Evolutionary conservation across 1,140 invertebrate species (phyloP).

Genomic region (Diuraphis noxia): DNA sequence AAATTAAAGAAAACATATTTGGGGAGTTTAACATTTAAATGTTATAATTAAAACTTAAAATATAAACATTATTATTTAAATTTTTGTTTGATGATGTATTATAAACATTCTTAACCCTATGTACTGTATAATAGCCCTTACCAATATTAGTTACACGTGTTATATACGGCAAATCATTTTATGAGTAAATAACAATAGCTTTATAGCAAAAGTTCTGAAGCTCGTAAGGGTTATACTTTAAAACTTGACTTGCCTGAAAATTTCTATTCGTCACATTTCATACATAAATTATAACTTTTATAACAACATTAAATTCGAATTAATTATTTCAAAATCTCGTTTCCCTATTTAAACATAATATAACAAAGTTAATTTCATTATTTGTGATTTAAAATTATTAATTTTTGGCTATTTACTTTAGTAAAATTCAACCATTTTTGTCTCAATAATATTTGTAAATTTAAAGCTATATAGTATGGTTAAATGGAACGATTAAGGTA

Average conservation of each 20-base stretch:
- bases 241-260: background rate
- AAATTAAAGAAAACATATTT: background rate
- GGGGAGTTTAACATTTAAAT: background rate
- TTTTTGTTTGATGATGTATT: background rate
- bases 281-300: slow-evolving; percentile 24
- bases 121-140: background rate
- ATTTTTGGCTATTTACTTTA: background rate
- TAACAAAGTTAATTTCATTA: background rate
- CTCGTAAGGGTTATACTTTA: background rate
- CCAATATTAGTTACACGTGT: background rate
- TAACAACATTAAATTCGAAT: slow-evolving; percentile 10
- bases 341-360: background rate
- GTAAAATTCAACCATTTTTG: background rate
- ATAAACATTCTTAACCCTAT: background rate
- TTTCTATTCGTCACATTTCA: background rate
- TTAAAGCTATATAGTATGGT: background rate
- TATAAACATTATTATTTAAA: background rate
- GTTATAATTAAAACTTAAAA: background rate
- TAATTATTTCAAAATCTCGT: slow-evolving; percentile 15
- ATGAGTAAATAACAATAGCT: background rate
- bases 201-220: background rate
- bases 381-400: background rate
- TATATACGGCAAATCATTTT: background rate
- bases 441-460: background rate
- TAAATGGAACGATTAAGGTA: background rate